Conservation (phyloP, 2,888 invertebrate genomes). For the Cosmia trapezina region DNA sequence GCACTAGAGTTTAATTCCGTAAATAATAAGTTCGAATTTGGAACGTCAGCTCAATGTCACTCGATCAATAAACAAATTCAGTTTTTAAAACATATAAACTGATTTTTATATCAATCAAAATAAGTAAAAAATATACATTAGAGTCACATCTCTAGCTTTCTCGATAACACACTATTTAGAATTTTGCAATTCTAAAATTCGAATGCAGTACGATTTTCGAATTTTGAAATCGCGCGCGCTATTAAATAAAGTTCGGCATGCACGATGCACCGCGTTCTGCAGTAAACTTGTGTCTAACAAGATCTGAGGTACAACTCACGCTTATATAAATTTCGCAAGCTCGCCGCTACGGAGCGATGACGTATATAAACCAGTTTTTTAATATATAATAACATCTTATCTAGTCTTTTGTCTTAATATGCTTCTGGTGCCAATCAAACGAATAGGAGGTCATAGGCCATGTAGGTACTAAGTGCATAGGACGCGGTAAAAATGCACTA, state of each 20-base stretch:
- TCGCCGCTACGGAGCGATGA: constrained; percentile 40
- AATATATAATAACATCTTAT: no score
- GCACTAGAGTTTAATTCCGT: constrained; percentile 55
- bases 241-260: constrained; percentile 47
- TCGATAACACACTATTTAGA: constrained; percentile 8
- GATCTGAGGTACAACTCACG: constrained; percentile 43
- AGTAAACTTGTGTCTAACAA: constrained; percentile 63
- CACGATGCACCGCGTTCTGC: constrained; percentile 58
- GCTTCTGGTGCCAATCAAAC: constrained; percentile 30
- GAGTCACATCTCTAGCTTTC: constrained; percentile 49
- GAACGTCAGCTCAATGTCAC: constrained; percentile 57
- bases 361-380: constrained; percentile 61
- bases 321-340: constrained; percentile 73
- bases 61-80: constrained; percentile 16
- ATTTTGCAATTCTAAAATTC: constrained; percentile 15
- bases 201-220: constrained; percentile 23
- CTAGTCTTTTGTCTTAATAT: constrained; percentile 46
- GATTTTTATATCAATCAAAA: background rate
- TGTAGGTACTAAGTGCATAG: constrained; percentile 8
- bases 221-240: constrained; percentile 60
- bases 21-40: constrained; percentile 38
- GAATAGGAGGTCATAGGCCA: constrained; percentile 32
- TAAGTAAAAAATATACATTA: background rate
- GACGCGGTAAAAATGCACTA: constrained; percentile 3
- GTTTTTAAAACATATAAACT: background rate